A percentile compares a stretch with the other conserved stretches of the same genome.
Evolutionary conservation across 2,888 invertebrate genomes (phyloP).

Genomic region (Ectemnius cavifrons): DNA sequence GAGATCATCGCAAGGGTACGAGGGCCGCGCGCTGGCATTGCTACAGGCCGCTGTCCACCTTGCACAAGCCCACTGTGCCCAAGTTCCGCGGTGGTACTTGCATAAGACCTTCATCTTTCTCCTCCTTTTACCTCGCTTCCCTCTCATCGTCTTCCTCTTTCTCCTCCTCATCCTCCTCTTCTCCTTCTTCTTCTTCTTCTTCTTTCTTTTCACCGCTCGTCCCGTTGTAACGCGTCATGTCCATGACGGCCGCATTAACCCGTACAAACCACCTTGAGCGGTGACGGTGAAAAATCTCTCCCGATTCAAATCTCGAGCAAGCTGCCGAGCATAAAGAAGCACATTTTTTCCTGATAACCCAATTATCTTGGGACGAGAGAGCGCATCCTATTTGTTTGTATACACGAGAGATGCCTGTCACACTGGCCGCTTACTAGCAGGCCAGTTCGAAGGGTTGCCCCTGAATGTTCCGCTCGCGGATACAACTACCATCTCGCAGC

Average conservation of each 20-base stretch:
- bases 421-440: neutral
- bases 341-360: constrained; percentile 9
- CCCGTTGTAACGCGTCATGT: constrained; percentile 49
- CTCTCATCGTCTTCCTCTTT: constrained; percentile 5
- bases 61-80: constrained; percentile 36
- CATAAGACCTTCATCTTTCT: constrained; percentile 43
- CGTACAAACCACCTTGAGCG: constrained; percentile 48
- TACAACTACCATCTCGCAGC: neutral
- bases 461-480: neutral
- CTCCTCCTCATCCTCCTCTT: constrained; percentile 15
- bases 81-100: constrained; percentile 38
- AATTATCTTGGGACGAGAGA: neutral
- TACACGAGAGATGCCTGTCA: neutral
- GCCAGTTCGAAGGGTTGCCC: neutral
- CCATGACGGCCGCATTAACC: constrained; percentile 42
- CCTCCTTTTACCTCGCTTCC: constrained; percentile 18
- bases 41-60: constrained; percentile 46
- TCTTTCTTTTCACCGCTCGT: constrained; percentile 9
- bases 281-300: constrained; percentile 29
- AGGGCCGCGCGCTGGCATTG: constrained; percentile 43
- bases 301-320: constrained; percentile 3
- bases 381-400: neutral
- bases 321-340: neutral
- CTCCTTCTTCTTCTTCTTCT: neutral
- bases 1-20: constrained; percentile 68